Conservation (phyloP, 2,888 invertebrate species). For the Hololepta plana region DNA sequence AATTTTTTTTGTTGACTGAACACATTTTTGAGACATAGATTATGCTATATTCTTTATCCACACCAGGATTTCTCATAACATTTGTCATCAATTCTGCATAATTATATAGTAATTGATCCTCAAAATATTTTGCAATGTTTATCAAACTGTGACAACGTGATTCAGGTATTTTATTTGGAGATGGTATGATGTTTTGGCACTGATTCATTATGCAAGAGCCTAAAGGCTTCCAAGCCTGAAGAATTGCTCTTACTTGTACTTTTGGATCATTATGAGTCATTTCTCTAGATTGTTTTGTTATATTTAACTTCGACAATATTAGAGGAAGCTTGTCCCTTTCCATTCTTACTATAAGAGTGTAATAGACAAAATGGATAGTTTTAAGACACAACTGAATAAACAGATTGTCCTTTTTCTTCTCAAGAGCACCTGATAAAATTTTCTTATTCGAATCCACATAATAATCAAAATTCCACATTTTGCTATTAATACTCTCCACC, state of each 20-base stretch:
- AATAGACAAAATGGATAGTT: conserved; percentile 81
- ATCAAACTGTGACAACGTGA: conserved; percentile 72
- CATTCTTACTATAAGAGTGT: conserved; percentile 56
- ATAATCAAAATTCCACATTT: conserved; percentile 83
- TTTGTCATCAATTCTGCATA: conserved; percentile 38
- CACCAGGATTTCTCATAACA: conserved; percentile 16
- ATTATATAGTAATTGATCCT: conserved; percentile 49
- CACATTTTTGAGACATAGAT: conserved; percentile 83
- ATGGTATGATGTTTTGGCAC: conserved; percentile 65
- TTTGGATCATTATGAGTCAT: conserved; percentile 59
- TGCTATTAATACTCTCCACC: conserved; percentile 51
- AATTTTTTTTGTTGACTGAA: conserved; percentile 49
- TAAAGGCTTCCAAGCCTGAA: conserved; percentile 81
- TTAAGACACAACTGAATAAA: conserved; percentile 86
- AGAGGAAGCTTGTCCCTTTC: conserved; percentile 53
- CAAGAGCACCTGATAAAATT: conserved; percentile 75
- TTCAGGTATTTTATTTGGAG: conserved; percentile 54
- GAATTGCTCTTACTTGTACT: conserved; percentile 61
- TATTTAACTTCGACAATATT: conserved; percentile 57
- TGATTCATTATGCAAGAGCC: conserved; percentile 65
- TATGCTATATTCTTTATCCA: conserved; percentile 44
- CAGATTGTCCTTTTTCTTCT: conserved; percentile 79
- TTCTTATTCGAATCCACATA: conserved; percentile 68
- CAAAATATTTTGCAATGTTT: conserved; percentile 35
- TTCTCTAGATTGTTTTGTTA: conserved; percentile 55